Conservation (phyloP, 2,888 invertebrate genomes). For the Chrysodeixis includens region DNA sequence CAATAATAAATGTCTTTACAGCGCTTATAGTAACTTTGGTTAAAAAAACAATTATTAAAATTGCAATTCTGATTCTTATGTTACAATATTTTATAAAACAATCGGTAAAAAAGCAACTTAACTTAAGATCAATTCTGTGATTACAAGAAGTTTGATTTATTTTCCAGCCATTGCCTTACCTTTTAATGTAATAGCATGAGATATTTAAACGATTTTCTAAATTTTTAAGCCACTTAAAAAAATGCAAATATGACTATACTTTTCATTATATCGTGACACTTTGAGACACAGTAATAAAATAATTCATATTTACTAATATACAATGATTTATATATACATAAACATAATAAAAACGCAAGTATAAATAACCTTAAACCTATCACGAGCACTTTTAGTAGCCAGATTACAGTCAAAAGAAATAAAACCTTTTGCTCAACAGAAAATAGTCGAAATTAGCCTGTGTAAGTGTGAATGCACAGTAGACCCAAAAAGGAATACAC, state of each 20-base stretch:
- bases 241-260: not conserved
- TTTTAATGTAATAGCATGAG: no score
- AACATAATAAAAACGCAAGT: conserved; percentile 11
- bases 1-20: not conserved
- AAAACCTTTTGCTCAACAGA: not conserved
- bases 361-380: conserved; percentile 40
- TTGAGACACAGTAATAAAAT: not conserved
- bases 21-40: not conserved
- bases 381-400: conserved; percentile 31
- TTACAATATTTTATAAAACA: no score
- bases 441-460: not conserved
- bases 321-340: not conserved
- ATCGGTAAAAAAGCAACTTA: no score
- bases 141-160: no score
- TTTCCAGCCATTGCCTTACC: no score
- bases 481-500: not conserved
- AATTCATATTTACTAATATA: not conserved
- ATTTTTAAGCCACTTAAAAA: not conserved
- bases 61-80: no score
- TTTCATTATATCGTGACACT: not conserved
- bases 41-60: no score
- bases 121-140: no score
- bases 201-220: no score
- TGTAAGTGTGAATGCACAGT: not conserved
- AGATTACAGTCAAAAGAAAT: not conserved